Base-by-base conservation (phyloP, 2,113 vertebrate genomes). In the Saguinus imperator region DNA sequence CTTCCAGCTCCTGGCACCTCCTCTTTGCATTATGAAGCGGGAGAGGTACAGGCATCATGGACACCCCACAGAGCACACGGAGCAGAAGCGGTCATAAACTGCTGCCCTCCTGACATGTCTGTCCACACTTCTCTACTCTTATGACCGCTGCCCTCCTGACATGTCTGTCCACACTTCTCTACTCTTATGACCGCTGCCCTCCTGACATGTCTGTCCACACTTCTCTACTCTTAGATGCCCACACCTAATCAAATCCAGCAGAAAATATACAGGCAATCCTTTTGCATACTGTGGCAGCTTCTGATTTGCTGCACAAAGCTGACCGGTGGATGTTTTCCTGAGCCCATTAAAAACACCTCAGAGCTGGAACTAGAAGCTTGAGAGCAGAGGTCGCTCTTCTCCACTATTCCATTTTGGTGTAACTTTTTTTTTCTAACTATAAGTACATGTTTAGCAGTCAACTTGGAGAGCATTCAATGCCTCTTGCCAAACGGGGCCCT, bases 41-140 rank as follows among this genome's bases (percentile, higher is more conserved):
- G 75, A 66, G 58, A 91, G 17, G 27, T 58, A 52, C 23, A 6
- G 81, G 86, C 43, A 16, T 55, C 66, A 96, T 35, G 70, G 72
- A 73, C 6, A 0, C 5, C 48, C 52, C 86, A 79, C 1, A 1
- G 81, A 92, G 90, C 25, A 95, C 90, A 88, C 58, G 23, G 55
- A 32, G 45, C 72, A 37, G 45, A 13, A 72, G 45, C 79, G 64
- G 40, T n/a, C 58, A 84, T 75, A 87, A 73, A 32, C 45, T 8
- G 17, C 70, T 17, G 20, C 4, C 8, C 61, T 87, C 86, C 58
- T 27, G 23, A 29, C 12, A 82, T 29, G 72, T 79, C 81, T 84
- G 66, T 50, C 90, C 90, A 96, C 14, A 10, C 61, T 83, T 76
- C 80, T 96, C 70, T 64, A 98, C n/a, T n/a, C n/a, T n/a, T n/a